These are phyloP conservation scores for Calephelis virginiensis DNA, from an alignment of 1,140 invertebrate species.

Conservation along the genomic window DNA sequence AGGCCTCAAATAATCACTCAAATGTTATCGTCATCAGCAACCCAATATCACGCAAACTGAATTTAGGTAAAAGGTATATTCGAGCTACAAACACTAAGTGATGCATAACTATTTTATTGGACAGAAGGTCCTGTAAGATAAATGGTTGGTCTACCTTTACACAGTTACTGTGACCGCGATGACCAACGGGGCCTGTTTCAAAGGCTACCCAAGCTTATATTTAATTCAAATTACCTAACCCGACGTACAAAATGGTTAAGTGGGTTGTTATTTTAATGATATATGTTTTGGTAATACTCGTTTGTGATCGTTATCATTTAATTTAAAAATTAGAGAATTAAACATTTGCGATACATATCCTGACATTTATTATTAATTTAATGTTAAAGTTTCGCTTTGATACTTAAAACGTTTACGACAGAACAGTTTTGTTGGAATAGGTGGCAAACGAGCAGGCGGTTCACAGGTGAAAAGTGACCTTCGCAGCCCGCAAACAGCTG, in stretches of 20 bases:
- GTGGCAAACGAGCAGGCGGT: too few relatives aligned
- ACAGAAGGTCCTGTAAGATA: constrained; percentile 7
- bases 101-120: constrained; percentile 12
- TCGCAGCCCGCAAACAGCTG: too few relatives aligned
- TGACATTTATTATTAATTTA: too few relatives aligned
- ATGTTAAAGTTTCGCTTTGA: too few relatives aligned
- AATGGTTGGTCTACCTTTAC: constrained; percentile 12
- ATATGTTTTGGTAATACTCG: background rate
- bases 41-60: background rate
- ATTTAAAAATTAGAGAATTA: too few relatives aligned
- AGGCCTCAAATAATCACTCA: too few relatives aligned
- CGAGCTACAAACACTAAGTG: background rate
- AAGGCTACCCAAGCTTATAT: background rate
- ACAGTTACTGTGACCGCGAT: constrained; percentile 8
- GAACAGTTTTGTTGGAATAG: too few relatives aligned
- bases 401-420: too few relatives aligned
- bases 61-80: constrained; percentile 2
- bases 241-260: background rate
- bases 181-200: background rate
- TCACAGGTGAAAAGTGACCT: too few relatives aligned
- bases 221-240: constrained; percentile 14
- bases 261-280: constrained; percentile 13
- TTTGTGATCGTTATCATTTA: background rate
- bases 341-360: too few relatives aligned
- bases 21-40: background rate